Conservation (phyloP, 1,140 invertebrate genomes). For the Hycleus phaleratus region DNA sequence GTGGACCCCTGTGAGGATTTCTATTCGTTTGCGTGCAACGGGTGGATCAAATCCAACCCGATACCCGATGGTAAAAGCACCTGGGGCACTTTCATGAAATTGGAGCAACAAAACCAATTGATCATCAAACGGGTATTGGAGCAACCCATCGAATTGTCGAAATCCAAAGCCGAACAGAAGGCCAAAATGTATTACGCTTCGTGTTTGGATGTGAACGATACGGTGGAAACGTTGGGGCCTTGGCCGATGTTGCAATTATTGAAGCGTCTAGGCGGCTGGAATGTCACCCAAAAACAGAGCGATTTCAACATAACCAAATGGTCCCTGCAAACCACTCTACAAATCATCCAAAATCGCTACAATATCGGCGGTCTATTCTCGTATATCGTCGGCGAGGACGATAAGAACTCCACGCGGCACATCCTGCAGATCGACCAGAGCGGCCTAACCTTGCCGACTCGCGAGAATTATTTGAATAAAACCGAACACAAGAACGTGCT, state of each 20-base stretch:
- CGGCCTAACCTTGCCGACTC: constrained; percentile 77
- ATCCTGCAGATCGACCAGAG: constrained; percentile 91
- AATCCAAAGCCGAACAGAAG: constrained; percentile 77
- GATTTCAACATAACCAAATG: constrained; percentile 58
- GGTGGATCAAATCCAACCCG: constrained; percentile 86
- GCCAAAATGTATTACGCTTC: constrained; percentile 86
- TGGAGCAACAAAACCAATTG: constrained; percentile 87
- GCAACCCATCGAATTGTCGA: constrained; percentile 50
- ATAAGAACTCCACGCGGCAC: constrained; percentile 80
- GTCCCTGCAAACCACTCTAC: constrained; percentile 68
- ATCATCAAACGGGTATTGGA: constrained; percentile 84
- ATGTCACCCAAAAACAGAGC: constrained; percentile 34
- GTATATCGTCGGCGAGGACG: constrained; percentile 88
- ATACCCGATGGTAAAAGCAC: constrained; percentile 87
- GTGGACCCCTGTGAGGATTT: constrained; percentile 91
- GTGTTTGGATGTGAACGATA: constrained; percentile 89
- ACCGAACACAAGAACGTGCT: constrained; percentile 73
- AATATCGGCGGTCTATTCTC: constrained; percentile 84
- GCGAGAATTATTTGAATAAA: constrained; percentile 89
- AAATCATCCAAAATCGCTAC: constrained; percentile 77
- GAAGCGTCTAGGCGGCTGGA: constrained; percentile 66
- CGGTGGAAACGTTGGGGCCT: constrained; percentile 73
- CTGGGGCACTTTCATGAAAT: constrained; percentile 92
- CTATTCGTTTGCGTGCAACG: constrained; percentile 88
- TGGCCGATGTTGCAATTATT: constrained; percentile 74